Evolutionary conservation across 2,797 vertebrate genomes (phyloP), one percentile per base, ranked within the genome.

Genomic region (Anableps anableps): DNA sequence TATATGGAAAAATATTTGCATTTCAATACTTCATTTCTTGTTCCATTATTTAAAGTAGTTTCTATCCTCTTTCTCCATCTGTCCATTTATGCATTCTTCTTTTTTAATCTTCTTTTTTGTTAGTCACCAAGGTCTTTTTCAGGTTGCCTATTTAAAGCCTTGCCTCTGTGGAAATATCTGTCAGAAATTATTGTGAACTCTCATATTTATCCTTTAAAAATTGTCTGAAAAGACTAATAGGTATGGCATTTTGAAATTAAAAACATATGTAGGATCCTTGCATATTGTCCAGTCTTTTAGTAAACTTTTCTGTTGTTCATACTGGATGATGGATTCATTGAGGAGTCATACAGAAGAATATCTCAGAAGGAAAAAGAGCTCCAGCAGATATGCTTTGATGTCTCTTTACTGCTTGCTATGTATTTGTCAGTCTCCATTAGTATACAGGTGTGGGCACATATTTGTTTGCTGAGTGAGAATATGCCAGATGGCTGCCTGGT

Each of bases 401-500:
- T 86, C 82, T 91, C 82, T 86, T 80, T 90, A 83, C 74, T 80
- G 71, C 81, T 76, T 75, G 68, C 60, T 85, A 76, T 85, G 83
- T 85, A 81, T 92, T 85, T 86, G 84, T 85, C 81, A 76, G 68
- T 77, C 74, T 84, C 86, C 74, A 31, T 62, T 76, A 74, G 75
- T 53, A 48, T 74, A 80, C 74, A 88, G 31, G 83, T 87, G 78
- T 87, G 76, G 53, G 72, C 74, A 77, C 48, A 71, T 38, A 29
- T 90, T 83, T 84, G 77, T 81, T 80, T 85, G 79, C 31, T 45
- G 80, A 68, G 68, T 76, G 74, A 77, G 62, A 80, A 76, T 82
- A 73, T 75, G 66, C 80, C 83, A 90, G 85, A 89, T 86, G 82
- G 74, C 78, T 84, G 83, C 75, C 81, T 88, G 86, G 75, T 90